Percentiles rank a stretch among this genome's conserved stretches.
Conservation (phyloP, 2,113 vertebrate genomes). For the Onychostruthus taczanowskii region DNA sequence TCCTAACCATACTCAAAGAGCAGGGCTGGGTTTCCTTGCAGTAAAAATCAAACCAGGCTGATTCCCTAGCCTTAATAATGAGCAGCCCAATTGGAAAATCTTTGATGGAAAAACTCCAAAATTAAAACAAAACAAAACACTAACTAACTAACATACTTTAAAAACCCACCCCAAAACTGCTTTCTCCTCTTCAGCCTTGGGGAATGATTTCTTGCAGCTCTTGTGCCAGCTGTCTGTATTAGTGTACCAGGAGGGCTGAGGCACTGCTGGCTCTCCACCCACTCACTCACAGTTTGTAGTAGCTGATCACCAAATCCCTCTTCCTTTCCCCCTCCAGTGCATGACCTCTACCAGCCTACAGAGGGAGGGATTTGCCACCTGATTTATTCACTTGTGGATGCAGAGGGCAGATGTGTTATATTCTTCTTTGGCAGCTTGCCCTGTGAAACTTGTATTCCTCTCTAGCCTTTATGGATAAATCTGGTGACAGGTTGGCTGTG, state of each 20-base stretch:
- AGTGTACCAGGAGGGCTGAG: not conserved
- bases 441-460: not conserved
- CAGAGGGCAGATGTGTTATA: not conserved
- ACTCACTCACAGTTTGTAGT: not conserved
- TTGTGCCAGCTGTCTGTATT: not conserved
- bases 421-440: not conserved
- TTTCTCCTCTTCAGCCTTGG: not conserved
- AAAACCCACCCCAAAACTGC: fast-evolving
- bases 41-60: not conserved
- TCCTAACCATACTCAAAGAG: not conserved
- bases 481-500: not conserved
- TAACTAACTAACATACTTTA: not conserved
- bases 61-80: not conserved
- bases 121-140: not conserved
- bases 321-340: not conserved
- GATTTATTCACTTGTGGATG: not conserved
- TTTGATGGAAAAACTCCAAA: fast-evolving
- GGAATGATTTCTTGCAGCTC: not conserved
- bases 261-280: not conserved
- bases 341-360: not conserved
- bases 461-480: not conserved
- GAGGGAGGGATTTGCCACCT: not conserved
- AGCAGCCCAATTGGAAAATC: not conserved
- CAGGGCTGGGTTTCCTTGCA: not conserved
- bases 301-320: not conserved